These are phyloP conservation scores for Lutraria rhynchaena DNA, from an alignment of 1,140 invertebrate genomes.

Conservation along the genomic window DNA sequence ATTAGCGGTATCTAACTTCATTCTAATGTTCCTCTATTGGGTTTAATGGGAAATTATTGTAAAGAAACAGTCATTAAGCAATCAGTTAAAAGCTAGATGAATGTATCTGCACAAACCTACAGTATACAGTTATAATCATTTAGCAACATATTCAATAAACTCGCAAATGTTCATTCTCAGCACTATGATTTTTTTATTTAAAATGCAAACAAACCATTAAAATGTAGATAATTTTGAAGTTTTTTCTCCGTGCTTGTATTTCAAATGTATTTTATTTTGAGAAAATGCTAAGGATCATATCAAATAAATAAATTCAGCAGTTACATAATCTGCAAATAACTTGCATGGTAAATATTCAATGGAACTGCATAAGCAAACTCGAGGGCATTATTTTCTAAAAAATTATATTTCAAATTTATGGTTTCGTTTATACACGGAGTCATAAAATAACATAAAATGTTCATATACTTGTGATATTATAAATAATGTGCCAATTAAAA, in stretches of 20 bases:
- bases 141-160: too few relatives aligned
- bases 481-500: neutral
- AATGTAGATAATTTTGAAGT: neutral
- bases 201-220: neutral
- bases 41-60: constrained; percentile 51
- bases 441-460: neutral
- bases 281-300: too few relatives aligned
- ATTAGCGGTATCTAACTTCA: constrained; percentile 31
- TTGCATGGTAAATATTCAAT: too few relatives aligned
- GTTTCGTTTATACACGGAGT: too few relatives aligned
- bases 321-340: too few relatives aligned
- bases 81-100: constrained; percentile 14
- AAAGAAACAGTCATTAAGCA: constrained; percentile 15
- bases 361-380: too few relatives aligned
- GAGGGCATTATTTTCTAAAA: too few relatives aligned
- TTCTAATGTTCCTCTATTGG: constrained; percentile 53
- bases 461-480: neutral
- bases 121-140: too few relatives aligned
- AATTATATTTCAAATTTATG: too few relatives aligned
- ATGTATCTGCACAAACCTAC: neutral
- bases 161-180: constrained; percentile 13
- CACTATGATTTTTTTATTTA: constrained; percentile 1
- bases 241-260: neutral
- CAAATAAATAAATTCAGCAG: too few relatives aligned
- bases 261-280: neutral